These are phyloP conservation scores for Bos taurus DNA, from an alignment of 2,113 vertebrate genomes.

Conservation along the genomic window ARS-UCD2.0 NC_037357.1:119381501-119382000, in stretches of 20 bases:
- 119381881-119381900: constrained; percentile 7
- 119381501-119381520: background rate
- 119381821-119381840: background rate
- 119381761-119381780: background rate
- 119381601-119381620: background rate
- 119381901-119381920: background rate
- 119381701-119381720: background rate
- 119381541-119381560: background rate
- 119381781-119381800: background rate
- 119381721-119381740: background rate
- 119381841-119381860: background rate
- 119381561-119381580: background rate
- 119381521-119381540: background rate
- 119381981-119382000: background rate
- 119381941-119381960: background rate
- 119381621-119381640: background rate
- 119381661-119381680: background rate
- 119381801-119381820: background rate
- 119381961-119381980: background rate
- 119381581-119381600: background rate
- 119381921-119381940: background rate
- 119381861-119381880: background rate
- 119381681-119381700: constrained; percentile 15
- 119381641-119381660: background rate
- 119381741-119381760: background rate